These are phyloP conservation scores for Thaumetopoea pityocampa DNA, from an alignment of 1,140 invertebrate genomes.

Conservation along the genomic window DNA sequence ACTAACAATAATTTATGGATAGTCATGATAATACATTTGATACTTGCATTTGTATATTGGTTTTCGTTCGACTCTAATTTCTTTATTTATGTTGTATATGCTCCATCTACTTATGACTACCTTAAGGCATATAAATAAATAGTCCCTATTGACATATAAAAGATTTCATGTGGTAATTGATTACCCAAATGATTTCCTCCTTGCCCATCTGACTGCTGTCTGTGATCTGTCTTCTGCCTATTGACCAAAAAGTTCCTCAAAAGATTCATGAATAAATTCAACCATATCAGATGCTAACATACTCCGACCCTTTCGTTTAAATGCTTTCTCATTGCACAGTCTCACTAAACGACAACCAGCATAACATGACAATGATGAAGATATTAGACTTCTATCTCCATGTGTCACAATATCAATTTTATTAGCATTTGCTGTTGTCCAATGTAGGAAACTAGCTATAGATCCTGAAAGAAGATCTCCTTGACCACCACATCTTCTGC, in stretches of 20 bases:
- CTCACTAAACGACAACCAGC: slow-evolving; percentile 89
- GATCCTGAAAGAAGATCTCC: slow-evolving; percentile 95
- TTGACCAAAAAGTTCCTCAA: slow-evolving; percentile 79
- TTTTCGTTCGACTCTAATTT: too few relatives aligned
- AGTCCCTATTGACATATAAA: too few relatives aligned
- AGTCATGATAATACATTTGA: too few relatives aligned
- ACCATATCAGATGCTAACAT: slow-evolving; percentile 94
- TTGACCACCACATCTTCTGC: slow-evolving; percentile 96
- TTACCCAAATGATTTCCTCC: too few relatives aligned
- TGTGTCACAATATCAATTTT: slow-evolving; percentile 41
- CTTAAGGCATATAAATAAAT: too few relatives aligned
- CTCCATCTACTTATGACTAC: too few relatives aligned
- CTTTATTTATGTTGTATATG: too few relatives aligned
- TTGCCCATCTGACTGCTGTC: too few relatives aligned
- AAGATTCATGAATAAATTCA: slow-evolving; percentile 84
- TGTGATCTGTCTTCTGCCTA: too few relatives aligned
- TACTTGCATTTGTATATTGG: too few relatives aligned
- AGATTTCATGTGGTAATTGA: too few relatives aligned
- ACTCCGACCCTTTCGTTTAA: slow-evolving; percentile 85
- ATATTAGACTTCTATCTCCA: slow-evolving; percentile 67
- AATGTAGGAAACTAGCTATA: slow-evolving; percentile 89
- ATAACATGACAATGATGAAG: slow-evolving; percentile 86
- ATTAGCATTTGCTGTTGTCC: slow-evolving; percentile 78
- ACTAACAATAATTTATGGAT: too few relatives aligned
- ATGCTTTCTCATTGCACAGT: slow-evolving; percentile 86